Base-by-base conservation (phyloP, 2,888 invertebrate species). In the Sminthurinus aureus region DNA sequence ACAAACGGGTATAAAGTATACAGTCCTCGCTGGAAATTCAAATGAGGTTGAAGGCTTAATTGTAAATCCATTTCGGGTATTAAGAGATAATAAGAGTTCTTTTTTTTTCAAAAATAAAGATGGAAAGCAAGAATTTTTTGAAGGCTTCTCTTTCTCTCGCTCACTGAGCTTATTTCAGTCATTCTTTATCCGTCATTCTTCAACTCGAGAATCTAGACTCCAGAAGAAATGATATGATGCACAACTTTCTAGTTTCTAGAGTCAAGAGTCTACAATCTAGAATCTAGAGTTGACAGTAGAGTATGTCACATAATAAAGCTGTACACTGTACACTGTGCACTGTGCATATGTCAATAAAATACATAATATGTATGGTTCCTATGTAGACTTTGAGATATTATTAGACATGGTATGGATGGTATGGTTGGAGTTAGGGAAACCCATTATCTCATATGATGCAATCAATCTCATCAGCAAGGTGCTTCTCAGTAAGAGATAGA, bases 401-500 rank as follows among this genome's bases (percentile, higher is more conserved):
- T 66, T n/a, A n/a, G n/a, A 66, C 66, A n/a, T n/a, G 66, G 66
- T 66, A 1, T 38, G 38, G 38, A 73, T 80, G 67, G 64, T 18
- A 64, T 64, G 64, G 64, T 18, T 13, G 3, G 9, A 18, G 64
- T 64, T n/a, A 69, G n/a, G 20, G 67, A 22, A 20, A n/a, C 24
- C 74, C 38, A 71, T 26, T 22, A n/a, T 79, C 69, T 71, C 13
- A 51, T 71, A 80, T 71, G 71, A 80, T 80, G 83, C 76, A 83
- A 83, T 83, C 83, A 83, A 83, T 83, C 81, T 83, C 83, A 81
- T 83, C 83, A 81, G 64, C 80, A 80, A 80, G 71, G 73, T 73
- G 78, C 77, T 80, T 80, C 24, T 26, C 73, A 80, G 79, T 64
- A 66, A 66, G n/a, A 52, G 38, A 1, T 38, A 64, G 66, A 64